Conservation (phyloP, 1,140 invertebrate species). For the Nasonia giraulti region DNA sequence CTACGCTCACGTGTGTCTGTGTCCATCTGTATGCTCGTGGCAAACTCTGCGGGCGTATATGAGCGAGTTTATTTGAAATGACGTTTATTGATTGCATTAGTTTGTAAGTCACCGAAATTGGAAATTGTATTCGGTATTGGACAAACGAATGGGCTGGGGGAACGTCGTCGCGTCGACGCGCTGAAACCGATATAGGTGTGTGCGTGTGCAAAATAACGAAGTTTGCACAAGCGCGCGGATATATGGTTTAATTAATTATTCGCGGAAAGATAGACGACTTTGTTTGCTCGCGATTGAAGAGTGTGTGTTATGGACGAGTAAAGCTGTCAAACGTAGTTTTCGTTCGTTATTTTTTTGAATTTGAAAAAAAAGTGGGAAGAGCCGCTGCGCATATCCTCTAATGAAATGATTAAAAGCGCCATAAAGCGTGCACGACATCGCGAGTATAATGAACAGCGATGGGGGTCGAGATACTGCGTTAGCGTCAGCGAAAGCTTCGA, state of each 20-base stretch:
- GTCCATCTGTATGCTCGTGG: neutral
- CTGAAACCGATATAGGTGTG: neutral
- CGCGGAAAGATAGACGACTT: neutral
- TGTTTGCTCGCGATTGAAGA: no score
- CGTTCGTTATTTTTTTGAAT: neutral
- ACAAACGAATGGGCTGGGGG: neutral
- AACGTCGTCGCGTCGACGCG: neutral
- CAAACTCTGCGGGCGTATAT: neutral
- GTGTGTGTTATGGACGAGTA: no score
- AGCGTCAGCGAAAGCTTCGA: neutral
- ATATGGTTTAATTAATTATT: constrained; percentile 20
- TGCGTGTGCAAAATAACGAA: neutral
- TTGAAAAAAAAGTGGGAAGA: neutral
- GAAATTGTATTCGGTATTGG: constrained; percentile 28
- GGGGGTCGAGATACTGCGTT: no score
- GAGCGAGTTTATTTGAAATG: neutral
- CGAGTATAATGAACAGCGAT: no score
- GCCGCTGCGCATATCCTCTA: no score
- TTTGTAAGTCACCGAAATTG: constrained; percentile 18
- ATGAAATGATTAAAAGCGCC: no score
- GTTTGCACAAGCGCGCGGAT: neutral
- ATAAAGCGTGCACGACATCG: no score
- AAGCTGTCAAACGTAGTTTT: no score
- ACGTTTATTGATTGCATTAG: neutral
- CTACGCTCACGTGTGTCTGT: neutral